These are phyloP conservation scores for Galeopsomyia nigrocyanea DNA, from an alignment of 2,888 invertebrate species.

Conservation along the genomic window DNA sequence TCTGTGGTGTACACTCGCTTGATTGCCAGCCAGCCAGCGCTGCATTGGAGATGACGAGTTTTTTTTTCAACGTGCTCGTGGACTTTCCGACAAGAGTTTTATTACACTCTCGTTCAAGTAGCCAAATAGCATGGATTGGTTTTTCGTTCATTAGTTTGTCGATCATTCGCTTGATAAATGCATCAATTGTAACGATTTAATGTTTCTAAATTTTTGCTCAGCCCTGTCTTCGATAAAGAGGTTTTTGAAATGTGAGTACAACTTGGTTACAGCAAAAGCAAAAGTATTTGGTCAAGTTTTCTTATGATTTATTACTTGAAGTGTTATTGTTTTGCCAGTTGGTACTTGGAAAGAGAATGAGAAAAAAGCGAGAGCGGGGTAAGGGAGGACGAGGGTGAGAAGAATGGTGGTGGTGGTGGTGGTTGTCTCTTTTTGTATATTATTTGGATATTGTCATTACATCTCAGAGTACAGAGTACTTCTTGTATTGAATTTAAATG, in stretches of 20 bases:
- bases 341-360: conserved; percentile 13
- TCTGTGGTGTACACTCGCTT: no score
- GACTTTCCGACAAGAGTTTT: no score
- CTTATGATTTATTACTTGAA: conserved; percentile 20
- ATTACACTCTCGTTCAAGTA: no score
- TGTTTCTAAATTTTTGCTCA: conserved; percentile 45
- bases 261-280: conserved; percentile 18
- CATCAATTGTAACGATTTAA: conserved; percentile 30
- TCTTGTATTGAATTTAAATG: conserved; percentile 47
- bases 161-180: conserved; percentile 26
- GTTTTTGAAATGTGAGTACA: conserved; percentile 47
- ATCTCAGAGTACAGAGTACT: conserved; percentile 48
- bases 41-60: no score
- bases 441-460: conserved; percentile 19
- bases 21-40: no score
- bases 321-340: conserved; percentile 4
- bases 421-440: conserved; percentile 31
- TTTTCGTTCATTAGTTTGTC: no score
- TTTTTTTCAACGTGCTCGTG: no score
- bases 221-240: conserved; percentile 48
- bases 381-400: neutral
- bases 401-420: conserved; percentile 31
- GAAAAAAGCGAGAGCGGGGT: neutral
- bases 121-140: no score
- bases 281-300: conserved; percentile 27